Conservation (phyloP, 2,888 invertebrate genomes). For the Galeruca laticollis region DNA sequence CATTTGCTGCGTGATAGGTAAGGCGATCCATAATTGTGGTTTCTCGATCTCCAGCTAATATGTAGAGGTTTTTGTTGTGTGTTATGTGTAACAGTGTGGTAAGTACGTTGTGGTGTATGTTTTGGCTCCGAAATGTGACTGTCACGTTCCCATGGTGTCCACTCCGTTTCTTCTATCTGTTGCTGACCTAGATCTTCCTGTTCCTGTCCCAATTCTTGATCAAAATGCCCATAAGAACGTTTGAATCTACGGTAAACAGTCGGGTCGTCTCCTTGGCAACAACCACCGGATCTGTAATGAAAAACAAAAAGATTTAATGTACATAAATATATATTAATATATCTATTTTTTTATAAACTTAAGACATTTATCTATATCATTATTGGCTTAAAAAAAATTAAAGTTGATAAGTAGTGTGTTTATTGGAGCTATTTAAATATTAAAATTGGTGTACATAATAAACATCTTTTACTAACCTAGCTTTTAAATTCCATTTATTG, state of each 20-base stretch:
- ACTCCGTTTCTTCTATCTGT: conserved; percentile 21
- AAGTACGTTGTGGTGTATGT: background rate
- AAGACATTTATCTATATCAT: too few relatives aligned
- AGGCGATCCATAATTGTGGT: background rate
- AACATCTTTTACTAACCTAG: conserved; percentile 5
- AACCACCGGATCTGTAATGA: conserved; percentile 1
- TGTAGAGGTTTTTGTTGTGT: conserved; percentile 7
- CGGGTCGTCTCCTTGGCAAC: conserved; percentile 4
- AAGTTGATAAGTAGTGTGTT: too few relatives aligned
- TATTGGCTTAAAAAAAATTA: too few relatives aligned
- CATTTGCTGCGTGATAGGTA: background rate
- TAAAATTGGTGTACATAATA: background rate
- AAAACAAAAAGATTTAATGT: background rate
- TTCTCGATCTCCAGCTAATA: conserved; percentile 1
- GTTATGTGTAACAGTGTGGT: background rate
- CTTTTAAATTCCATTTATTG: background rate
- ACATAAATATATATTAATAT: too few relatives aligned
- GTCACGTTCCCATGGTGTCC: background rate
- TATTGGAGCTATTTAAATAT: background rate
- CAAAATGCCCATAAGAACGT: conserved; percentile 4
- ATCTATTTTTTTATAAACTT: too few relatives aligned
- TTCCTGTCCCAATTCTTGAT: conserved; percentile 27
- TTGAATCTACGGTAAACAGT: background rate
- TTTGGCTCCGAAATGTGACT: background rate
- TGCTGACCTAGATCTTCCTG: conserved; percentile 35